Base-by-base conservation (phyloP, 2,888 invertebrate genomes). In the Phyllotreta cruciferae region DNA sequence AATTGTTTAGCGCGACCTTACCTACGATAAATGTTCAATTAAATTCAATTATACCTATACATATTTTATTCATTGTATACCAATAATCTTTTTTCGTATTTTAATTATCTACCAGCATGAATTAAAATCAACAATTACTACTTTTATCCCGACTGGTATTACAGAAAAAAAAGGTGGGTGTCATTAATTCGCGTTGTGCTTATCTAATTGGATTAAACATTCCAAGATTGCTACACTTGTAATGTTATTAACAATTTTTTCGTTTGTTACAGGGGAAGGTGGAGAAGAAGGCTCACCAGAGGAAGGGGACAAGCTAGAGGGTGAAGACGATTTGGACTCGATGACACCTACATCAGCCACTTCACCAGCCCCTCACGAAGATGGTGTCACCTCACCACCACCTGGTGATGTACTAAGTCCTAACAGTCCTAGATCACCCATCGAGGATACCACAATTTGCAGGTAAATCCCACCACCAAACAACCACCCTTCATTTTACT, bases 201-300 rank as follows among this genome's bases (percentile, higher is more conserved):
- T 24, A 24, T 24, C 24, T 24, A 24, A 24, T 24, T 24, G 24
- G 24, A 24, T 3, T 24, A 4, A 24, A 24, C 24, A 42, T 11
- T 42, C 13, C 13, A 11, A 11, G 10, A 42, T 42, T 42, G 5
- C 13, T 42, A 42, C 6, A 42, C 4, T 11, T 11, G 1, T 10
- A 13, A 13, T 13, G 4, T 24, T 24, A 24, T 3, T 24, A 24
- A 24, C 1, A 24, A 3, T 3, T 24, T 24, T 24, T 24, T 24
- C 4, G 24, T 24, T 24, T 75, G 73, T 83, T 83, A 0, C 80
- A 87, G 87, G 87, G 86, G 87, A 87, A 82, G 84, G 83, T 47
- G 83, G 82, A 64, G 83, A 82, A 68, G 82, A 82, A 69, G 81
- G 81, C 24, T 79, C 80, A 35, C 78, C 80, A 8, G 82, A 82